Evolutionary conservation across 2,113 vertebrate species (phyloP), one percentile per base, ranked within the genome.

Genomic region (Pristiophorus japonicus): DNA sequence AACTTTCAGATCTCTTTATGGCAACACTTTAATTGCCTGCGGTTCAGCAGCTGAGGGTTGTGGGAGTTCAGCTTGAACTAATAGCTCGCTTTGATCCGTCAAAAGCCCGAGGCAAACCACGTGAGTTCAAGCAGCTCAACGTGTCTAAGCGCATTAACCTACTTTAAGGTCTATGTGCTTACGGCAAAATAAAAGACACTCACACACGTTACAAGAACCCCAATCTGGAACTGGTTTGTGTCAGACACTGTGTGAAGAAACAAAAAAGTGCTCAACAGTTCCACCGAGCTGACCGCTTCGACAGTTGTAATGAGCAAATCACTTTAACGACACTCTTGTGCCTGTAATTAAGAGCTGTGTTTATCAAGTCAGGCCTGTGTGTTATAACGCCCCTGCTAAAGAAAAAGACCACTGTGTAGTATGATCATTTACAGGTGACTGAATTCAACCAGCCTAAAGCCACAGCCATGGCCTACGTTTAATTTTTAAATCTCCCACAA

Each of bases 21-120:
- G 88, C 55, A 92, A 59, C 88, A 92, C 12, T 92, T 92, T 92
- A 92, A 92, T 92, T 92, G 88, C 88, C 88, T 92, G 88, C n/a
- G 62, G 88, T 92, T 63, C 88, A 38, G 59, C 88, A 92, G 88
- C 59, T 92, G 88, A 63, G 88, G 88, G 88, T 92, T 81, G 11
- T n/a, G 14, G 88, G 59, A 63, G 88, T 92, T 92, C 88, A 92
- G 88, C 88, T 92, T 92, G 88, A 92, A 92, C 88, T 92, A 92
- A 92, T 92, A 92, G 88, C 38, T 92, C 30, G 34, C 88, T 92
- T 92, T 92, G 88, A 92, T 92, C 59, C 62, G 24, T 38, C 59
- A 42, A 63, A 16, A n/a, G 59, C 88, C 88, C 65, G 3, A 63
- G 88, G 88, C 88, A 65, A n/a, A n/a, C 88, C 88, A 92, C 59